Conservation (phyloP, 2,797 vertebrate species). For the Neoniphon sammara region DNA sequence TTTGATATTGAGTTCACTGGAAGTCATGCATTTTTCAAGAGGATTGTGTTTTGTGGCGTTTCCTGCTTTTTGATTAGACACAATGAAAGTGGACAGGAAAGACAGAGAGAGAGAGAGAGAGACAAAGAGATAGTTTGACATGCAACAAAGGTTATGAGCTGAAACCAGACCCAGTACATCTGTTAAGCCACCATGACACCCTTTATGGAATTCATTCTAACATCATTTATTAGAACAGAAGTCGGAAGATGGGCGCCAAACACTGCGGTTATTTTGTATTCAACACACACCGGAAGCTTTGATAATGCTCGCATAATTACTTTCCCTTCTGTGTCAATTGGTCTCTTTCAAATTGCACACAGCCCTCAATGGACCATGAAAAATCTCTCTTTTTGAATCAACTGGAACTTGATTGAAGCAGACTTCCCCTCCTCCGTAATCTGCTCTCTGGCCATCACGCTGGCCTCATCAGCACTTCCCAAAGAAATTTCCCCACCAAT, state of each 20-base stretch:
- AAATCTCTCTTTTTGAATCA: slow-evolving; percentile 44
- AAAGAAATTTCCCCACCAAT: neutral
- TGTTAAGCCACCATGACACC: slow-evolving; percentile 38
- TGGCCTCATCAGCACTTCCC: slow-evolving; percentile 13
- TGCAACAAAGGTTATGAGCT: slow-evolving; percentile 22
- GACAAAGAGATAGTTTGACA: no score
- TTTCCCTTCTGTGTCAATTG: slow-evolving; percentile 20
- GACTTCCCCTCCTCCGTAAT: slow-evolving; percentile 33
- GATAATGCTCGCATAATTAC: slow-evolving; percentile 53
- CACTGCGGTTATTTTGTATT: slow-evolving; percentile 48
- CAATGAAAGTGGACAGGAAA: neutral
- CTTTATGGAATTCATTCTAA: slow-evolving; percentile 32
- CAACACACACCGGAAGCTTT: slow-evolving; percentile 34
- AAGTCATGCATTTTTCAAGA: neutral
- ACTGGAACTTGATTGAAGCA: slow-evolving; percentile 42
- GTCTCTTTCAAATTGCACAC: slow-evolving; percentile 26
- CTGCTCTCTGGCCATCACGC: slow-evolving; percentile 2
- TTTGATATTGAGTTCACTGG: neutral
- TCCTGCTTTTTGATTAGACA: neutral
- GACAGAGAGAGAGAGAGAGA: neutral
- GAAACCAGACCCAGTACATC: slow-evolving; percentile 11
- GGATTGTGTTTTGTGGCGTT: slow-evolving; percentile 13
- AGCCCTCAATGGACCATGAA: slow-evolving; percentile 41
- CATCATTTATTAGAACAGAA: slow-evolving; percentile 36
- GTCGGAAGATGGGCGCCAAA: slow-evolving; percentile 16